Evolutionary conservation across 2,888 invertebrate species (phyloP).

Genomic region (Trichacis sp.): DNA sequence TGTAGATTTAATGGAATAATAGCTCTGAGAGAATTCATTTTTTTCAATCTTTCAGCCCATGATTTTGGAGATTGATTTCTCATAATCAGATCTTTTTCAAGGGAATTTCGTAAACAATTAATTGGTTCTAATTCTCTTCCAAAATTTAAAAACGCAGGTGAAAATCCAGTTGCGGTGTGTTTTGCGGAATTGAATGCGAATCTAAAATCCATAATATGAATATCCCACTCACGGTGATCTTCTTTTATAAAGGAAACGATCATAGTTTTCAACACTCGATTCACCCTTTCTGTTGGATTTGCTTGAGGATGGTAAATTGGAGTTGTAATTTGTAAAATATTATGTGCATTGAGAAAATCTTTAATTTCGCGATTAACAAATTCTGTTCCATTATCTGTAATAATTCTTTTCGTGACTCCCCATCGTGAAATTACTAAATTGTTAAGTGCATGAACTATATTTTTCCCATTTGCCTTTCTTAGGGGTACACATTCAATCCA

Average conservation of each 20-base stretch:
- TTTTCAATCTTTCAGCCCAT: neutral
- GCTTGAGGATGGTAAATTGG: slow-evolving; percentile 14
- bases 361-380: neutral
- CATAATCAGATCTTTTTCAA: no score
- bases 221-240: slow-evolving; percentile 19
- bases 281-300: slow-evolving; percentile 22
- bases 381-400: slow-evolving; percentile 10
- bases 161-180: slow-evolving; percentile 11
- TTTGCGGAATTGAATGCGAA: slow-evolving; percentile 24
- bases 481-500: slow-evolving; percentile 8
- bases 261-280: slow-evolving; percentile 18
- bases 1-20: no score
- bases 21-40: no score
- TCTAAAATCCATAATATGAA: slow-evolving; percentile 17
- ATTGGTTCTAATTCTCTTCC: neutral
- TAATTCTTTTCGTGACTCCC: neutral
- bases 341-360: neutral
- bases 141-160: slow-evolving; percentile 13
- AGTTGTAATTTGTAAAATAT: neutral
- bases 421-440: neutral
- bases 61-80: no score
- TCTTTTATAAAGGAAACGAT: slow-evolving; percentile 9
- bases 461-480: slow-evolving; percentile 4
- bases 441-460: neutral
- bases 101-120: no score